Percentiles rank a stretch among this genome's conserved stretches.
Evolutionary conservation across 2,888 invertebrate genomes (phyloP).

Genomic region (Tupiocoris notatus): DNA sequence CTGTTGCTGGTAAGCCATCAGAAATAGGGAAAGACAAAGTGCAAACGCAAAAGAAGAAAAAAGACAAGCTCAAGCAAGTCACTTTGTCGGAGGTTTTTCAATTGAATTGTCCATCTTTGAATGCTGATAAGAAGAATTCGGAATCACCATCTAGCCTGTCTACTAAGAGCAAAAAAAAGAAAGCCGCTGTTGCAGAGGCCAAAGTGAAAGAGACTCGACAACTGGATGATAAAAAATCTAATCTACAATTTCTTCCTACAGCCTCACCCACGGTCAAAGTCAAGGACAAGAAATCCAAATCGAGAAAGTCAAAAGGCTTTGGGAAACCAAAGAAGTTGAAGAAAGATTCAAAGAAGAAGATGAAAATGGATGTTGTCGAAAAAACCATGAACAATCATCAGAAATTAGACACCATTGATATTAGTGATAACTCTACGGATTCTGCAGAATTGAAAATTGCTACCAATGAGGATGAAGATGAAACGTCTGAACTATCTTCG

Average conservation of each 20-base stretch:
- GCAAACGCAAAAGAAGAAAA: neutral
- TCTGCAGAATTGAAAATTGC: slow-evolving; percentile 25
- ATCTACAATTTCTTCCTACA: neutral
- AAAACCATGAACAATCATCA: slow-evolving; percentile 8
- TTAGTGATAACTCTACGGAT: slow-evolving; percentile 31
- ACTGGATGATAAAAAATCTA: neutral
- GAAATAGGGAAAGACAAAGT: neutral
- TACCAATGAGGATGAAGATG: slow-evolving; percentile 33
- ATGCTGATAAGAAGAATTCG: neutral
- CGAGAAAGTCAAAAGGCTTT: neutral
- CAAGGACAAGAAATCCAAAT: neutral
- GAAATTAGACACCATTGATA: slow-evolving; percentile 19
- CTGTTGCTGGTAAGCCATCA: no score
- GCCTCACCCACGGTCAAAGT: neutral
- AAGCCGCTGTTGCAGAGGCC: neutral
- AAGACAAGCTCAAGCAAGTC: slow-evolving; percentile 1
- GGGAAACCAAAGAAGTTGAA: neutral
- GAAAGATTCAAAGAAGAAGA: slow-evolving; percentile 29
- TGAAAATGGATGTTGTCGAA: slow-evolving; percentile 30
- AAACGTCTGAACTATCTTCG: slow-evolving; percentile 22
- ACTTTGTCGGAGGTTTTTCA: slow-evolving; percentile 1
- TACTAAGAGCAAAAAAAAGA: neutral
- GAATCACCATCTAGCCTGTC: neutral
- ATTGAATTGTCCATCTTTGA: neutral
- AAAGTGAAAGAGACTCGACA: neutral